These are phyloP conservation scores for Hydrolagus colliei DNA, from an alignment of 2,797 vertebrate species.

Conservation along the genomic window DNA sequence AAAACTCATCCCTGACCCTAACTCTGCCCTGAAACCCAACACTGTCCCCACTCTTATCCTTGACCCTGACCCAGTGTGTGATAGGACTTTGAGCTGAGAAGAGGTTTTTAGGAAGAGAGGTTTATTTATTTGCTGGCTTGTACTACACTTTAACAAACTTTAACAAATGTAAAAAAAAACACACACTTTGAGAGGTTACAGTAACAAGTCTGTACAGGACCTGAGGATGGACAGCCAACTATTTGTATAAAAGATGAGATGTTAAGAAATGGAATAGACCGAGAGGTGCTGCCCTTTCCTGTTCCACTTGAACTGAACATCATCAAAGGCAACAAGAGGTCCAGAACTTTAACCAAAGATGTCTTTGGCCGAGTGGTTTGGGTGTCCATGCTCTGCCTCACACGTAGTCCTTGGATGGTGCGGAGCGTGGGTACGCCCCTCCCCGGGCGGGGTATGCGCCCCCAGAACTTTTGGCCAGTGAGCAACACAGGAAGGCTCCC, in stretches of 20 bases:
- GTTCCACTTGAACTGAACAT: background rate
- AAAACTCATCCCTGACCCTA: no score
- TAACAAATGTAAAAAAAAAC: background rate
- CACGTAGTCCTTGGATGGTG: constrained; percentile 65
- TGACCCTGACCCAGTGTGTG: no score
- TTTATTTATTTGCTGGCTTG: background rate
- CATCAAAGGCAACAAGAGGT: background rate
- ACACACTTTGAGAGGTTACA: no score
- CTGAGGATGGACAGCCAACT: no score
- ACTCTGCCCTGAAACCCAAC: no score
- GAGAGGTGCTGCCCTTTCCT: background rate
- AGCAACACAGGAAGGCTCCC: constrained; percentile 69
- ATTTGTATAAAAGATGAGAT: no score
- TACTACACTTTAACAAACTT: background rate
- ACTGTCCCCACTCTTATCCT: no score
- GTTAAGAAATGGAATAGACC: no score
- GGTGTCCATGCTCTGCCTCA: constrained; percentile 44
- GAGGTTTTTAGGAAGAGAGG: no score
- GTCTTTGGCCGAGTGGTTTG: no score
- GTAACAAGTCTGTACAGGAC: no score
- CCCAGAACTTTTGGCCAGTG: constrained; percentile 48
- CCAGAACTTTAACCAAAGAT: background rate
- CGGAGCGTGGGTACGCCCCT: constrained; percentile 57
- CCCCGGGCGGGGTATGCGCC: constrained; percentile 55
- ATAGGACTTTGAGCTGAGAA: no score